Base-by-base conservation (phyloP, 1,140 invertebrate species). In the Anastrepha ludens region DNA sequence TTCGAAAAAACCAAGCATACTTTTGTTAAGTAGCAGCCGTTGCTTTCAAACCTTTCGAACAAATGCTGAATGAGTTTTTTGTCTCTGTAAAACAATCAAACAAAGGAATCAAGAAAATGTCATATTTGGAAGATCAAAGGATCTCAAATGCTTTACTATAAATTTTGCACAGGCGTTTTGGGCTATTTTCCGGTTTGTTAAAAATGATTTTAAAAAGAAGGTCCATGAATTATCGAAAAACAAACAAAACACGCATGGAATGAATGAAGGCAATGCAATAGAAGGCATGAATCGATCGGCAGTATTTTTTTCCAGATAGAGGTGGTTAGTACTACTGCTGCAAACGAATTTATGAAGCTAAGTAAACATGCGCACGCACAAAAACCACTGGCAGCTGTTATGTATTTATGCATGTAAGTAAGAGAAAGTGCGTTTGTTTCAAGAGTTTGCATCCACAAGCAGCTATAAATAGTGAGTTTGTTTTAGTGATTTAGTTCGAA, bases 71-170 rank as follows among this genome's bases (percentile, higher is more conserved):
- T 55, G 47, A 29, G n/a, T 13, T 81, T 74, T 81, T 44, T 74
- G 41, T 20, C 7, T 20, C 74, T 81, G 74, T 3, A 81, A 81
- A 81, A 81, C 47, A 81, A 81, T 50, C 44, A 81, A 81, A 81
- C 3, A 47, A 74, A 74, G 41, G 41, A 74, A 47, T 47, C 9
- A 20, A 81, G 15, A 74, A n/a, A 5, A 15, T 70, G 41, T 47
- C 11, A 74, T 74, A 47, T 15, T n/a, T 74, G 13, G 39, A 70
- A 9, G 15, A 44, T 67, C 20, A 9, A 67, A 74, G 39, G 64
- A 67, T 20, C 41, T 39, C 17, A 74, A 47, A 44, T 44, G 17
- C 11, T 17, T 15, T 5, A 47, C 39, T 17, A 13, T 17, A 74
- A 15, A 74, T 1, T 62, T 62, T 62, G 67, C 41, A 47, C 39